A percentile compares a stretch with the other conserved stretches of the same genome.
Evolutionary conservation across 1,140 invertebrate genomes (phyloP).

Genomic region (Drosophila nebulosa): DNA sequence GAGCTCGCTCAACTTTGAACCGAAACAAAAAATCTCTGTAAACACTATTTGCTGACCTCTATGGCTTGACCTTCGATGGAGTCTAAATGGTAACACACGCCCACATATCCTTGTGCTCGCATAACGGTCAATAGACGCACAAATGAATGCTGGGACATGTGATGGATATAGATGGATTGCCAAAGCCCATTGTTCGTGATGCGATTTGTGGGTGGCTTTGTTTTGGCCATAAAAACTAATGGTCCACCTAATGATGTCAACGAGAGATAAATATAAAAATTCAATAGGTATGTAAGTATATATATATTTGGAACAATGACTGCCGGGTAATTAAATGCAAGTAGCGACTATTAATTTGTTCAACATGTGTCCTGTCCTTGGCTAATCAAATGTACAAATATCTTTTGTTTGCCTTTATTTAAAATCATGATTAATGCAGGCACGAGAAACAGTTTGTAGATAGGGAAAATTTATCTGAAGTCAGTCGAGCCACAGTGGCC

Average conservation of each 20-base stretch:
- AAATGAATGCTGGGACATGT: constrained; percentile 40
- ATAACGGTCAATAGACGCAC: constrained; percentile 29
- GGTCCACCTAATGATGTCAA: neutral
- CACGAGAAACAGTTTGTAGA: neutral
- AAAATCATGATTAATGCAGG: constrained; percentile 9
- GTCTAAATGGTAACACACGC: neutral
- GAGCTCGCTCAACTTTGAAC: constrained; percentile 63
- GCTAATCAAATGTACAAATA: neutral
- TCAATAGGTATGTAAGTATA: neutral
- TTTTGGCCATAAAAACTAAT: constrained; percentile 16
- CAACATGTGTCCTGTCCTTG: neutral
- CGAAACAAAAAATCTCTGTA: neutral
- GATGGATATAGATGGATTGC: constrained; percentile 38
- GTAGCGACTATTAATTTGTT: neutral
- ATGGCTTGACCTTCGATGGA: constrained; percentile 20
- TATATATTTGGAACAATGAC: constrained; percentile 4
- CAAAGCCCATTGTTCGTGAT: constrained; percentile 28
- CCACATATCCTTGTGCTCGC: neutral
- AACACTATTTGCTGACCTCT: constrained; percentile 36
- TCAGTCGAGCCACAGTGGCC: neutral
- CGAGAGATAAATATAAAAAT: neutral
- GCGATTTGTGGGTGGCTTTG: neutral
- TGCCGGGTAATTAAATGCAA: neutral
- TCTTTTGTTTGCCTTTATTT: neutral
- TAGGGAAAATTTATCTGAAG: neutral